phyloP scores from a whole-genome alignment of 2,797 vertebrate genomes.

The Myotis findleyi region DNA sequence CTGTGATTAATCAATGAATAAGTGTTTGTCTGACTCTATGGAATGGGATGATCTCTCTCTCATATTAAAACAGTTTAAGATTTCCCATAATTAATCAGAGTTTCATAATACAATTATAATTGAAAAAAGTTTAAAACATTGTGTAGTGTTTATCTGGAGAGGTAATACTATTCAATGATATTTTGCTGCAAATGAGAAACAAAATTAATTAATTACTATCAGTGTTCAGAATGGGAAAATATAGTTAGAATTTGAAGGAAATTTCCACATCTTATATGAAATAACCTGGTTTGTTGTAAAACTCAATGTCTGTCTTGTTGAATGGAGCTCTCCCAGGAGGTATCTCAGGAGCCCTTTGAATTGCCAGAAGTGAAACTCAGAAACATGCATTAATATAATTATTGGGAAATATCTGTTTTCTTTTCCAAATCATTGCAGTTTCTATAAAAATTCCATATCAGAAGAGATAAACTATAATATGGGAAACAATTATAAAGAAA shows the following conservation, averaged over 20 bases:
- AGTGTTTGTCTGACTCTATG: constrained; percentile 67
- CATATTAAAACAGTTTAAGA: constrained; percentile 76
- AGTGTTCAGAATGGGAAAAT: constrained; percentile 82
- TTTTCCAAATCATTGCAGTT: constrained; percentile 75
- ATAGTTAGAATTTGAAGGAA: constrained; percentile 84
- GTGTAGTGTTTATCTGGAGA: constrained; percentile 70
- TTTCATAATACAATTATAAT: constrained; percentile 83
- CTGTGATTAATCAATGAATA: constrained; percentile 47
- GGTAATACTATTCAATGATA: constrained; percentile 79
- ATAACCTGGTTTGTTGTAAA: constrained; percentile 82
- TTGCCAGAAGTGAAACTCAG: constrained; percentile 79
- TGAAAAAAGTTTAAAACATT: constrained; percentile 35
- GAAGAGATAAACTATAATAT: constrained; percentile 85
- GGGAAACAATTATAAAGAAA: constrained; percentile 84
- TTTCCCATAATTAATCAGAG: constrained; percentile 83
- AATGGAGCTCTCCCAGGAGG: constrained; percentile 82
- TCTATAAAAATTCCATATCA: constrained; percentile 81
- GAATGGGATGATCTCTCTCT: constrained; percentile 71
- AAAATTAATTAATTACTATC: constrained; percentile 81
- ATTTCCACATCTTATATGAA: constrained; percentile 74
- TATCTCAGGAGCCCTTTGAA: constrained; percentile 81
- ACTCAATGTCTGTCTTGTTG: constrained; percentile 57
- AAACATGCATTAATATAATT: constrained; percentile 86
- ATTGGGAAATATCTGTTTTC: constrained; percentile 81
- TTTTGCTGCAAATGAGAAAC: constrained; percentile 80